Evolutionary conservation across 2,797 vertebrate species (phyloP), one percentile per base, ranked within the genome.

Genomic region (Decapterus maruadsi): DNA sequence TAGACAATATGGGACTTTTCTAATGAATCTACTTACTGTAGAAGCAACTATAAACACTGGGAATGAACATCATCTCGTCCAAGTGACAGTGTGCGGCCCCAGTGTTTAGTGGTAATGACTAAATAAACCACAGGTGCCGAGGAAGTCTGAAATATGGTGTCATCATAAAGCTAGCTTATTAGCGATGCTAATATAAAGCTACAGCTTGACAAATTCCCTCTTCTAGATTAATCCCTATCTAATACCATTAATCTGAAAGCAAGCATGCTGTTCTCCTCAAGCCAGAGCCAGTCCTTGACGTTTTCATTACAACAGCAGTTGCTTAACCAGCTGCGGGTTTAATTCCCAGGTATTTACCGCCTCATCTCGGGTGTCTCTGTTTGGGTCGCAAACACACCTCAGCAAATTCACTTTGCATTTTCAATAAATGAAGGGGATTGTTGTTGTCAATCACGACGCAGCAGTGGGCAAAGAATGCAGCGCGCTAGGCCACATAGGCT

Each of bases 231-330:
- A 93, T 92, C 87, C 83, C 80, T 7, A 81, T 84, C 84, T 91
- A 92, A 93, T 90, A 66, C 84, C 85, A 86, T 89, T 90, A 90
- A 92, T 91, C 90, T 87, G 84, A 92, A 70, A 86, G 86, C 84
- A 85, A 90, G 77, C 88, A 72, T 80, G 75, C 75, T 62, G 82
- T 67, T 91, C 72, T 83, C 88, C 86, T 82, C 72, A 80, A 86
- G 73, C 75, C 81, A 56, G 66, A 88, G 80, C 83, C 78, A 50
- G 53, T 77, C 67, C 74, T 83, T 81, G 81, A 91, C 57, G 73
- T 83, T 93, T 90, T 84, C 78, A 90, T 89, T 84, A 83, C 76
- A 65, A 81, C 48, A 76, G 82, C 75, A 79, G 75, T 80, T 86
- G 81, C 84, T 81, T 11, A 78, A 78, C 69, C 81, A 87, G 85